Evolutionary conservation across 2,888 invertebrate genomes (phyloP).

Genomic region (Torymus texanus): DNA sequence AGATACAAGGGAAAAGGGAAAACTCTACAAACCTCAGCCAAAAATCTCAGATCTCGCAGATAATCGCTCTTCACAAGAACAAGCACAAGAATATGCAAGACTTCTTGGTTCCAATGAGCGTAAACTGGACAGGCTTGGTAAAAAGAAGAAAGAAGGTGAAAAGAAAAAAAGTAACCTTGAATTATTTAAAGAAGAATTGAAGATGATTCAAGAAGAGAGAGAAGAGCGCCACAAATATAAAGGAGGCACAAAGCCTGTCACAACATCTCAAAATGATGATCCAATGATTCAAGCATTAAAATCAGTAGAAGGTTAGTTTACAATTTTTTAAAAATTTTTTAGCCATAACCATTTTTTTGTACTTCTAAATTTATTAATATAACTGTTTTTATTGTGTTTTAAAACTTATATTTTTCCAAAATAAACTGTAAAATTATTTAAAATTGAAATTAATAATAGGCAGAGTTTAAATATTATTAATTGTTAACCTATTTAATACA

Average conservation of each 20-base stretch:
- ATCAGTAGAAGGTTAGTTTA: constrained; percentile 70
- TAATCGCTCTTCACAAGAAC: constrained; percentile 79
- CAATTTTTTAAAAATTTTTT: too few species aligned
- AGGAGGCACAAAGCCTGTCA: constrained; percentile 79
- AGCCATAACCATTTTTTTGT: too few species aligned
- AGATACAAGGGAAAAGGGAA: constrained; percentile 91
- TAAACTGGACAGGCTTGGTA: constrained; percentile 81
- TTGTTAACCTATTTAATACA: too few species aligned
- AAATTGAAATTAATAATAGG: too few species aligned
- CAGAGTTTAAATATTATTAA: too few species aligned
- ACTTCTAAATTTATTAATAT: too few species aligned
- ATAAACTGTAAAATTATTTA: too few species aligned
- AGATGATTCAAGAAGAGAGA: constrained; percentile 98
- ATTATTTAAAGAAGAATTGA: constrained; percentile 97
- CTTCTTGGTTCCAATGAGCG: constrained; percentile 79
- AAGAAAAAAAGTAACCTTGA: constrained; percentile 98
- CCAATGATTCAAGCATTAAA: constrained; percentile 72
- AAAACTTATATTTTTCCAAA: too few species aligned
- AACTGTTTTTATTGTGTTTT: too few species aligned
- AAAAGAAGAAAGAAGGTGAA: constrained; percentile 84
- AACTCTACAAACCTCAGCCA: constrained; percentile 93
- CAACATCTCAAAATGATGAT: constrained; percentile 68
- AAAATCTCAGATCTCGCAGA: constrained; percentile 81
- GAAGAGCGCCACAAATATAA: constrained; percentile 96
- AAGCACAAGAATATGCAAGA: constrained; percentile 83